Evolutionary conservation across 2,113 vertebrate genomes (phyloP).

Genomic region (Paramisgurnus dabryanus): DNA sequence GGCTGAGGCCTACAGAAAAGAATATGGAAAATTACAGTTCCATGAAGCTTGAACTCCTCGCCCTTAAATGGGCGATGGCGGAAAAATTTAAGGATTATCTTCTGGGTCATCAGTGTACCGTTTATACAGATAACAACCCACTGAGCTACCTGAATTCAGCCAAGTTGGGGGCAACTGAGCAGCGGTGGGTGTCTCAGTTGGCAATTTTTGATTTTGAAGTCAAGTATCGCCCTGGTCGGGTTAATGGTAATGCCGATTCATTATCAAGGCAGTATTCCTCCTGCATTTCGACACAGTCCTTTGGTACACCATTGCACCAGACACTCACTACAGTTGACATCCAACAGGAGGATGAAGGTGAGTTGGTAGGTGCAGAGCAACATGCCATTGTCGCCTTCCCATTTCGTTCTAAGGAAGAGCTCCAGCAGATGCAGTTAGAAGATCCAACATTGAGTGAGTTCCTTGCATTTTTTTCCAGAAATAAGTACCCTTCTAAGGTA

Average conservation of each 20-base stretch:
- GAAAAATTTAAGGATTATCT: slow-evolving; percentile 43
- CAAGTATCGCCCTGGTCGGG: slow-evolving; percentile 26
- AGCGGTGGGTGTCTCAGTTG: slow-evolving; percentile 13
- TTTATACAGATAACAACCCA: slow-evolving; percentile 26
- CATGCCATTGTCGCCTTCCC: not conserved
- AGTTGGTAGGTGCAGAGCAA: not conserved
- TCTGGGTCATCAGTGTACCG: slow-evolving; percentile 12
- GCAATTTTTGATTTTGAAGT: slow-evolving; percentile 17
- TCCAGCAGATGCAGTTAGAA: not conserved
- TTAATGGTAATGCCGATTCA: slow-evolving; percentile 31
- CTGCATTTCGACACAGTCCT: not conserved
- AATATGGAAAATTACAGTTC: slow-evolving; percentile 29
- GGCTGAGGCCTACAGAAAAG: not conserved
- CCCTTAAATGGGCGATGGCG: slow-evolving; percentile 23
- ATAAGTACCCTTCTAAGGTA: not conserved
- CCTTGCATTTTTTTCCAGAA: not conserved
- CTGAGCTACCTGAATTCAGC: slow-evolving; percentile 6
- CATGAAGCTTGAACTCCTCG: slow-evolving; percentile 24
- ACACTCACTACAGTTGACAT: not conserved
- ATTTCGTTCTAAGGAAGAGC: not conserved
- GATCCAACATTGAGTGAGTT: not conserved
- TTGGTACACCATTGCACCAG: not conserved
- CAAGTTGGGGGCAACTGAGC: slow-evolving; percentile 30
- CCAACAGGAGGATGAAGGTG: not conserved
- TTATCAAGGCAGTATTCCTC: slow-evolving; percentile 28